Base-by-base conservation (phyloP, 2,797 vertebrate genomes). In the Pelochelys cantorii region DNA sequence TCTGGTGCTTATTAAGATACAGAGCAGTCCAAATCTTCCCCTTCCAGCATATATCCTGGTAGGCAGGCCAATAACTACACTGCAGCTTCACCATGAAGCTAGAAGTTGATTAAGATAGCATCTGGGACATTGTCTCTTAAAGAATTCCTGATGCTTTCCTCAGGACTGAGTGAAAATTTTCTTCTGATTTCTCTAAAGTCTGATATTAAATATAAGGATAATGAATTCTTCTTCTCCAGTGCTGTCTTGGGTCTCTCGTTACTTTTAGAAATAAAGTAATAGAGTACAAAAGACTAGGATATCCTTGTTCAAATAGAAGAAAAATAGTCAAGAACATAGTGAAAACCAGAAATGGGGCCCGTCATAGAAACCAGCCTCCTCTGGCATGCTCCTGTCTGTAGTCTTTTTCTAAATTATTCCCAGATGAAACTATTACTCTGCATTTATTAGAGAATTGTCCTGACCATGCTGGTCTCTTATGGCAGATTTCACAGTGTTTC, bases 1-100 rank as follows among this genome's bases (percentile, higher is more conserved):
- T 86, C 91, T 87, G 55, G 23, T 79, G n/a, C 59, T 84, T 94
- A 25, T 96, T 93, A 95, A 92, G 80, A 81, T 48, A 82, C 11
- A 48, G 86, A 87, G 85, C 53, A 93, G 85, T 71, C 48, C 55
- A 0, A 54, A 37, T 75, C 56, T 83, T 84, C 81, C 54, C 75
- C 53, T 29, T 56, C 77, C 77, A 11, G 34, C 18, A 23, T 80
- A 60, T 0, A 84, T 59, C 80, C 22, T 37, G 75, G 56, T 55
- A 79, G 18, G 23, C 74, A 75, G 71, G 57, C 56, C 81, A 83
- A 23, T 11, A 15, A 65, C 55, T 23, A 1, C n/a, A 18, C 25
- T 88, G 48, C 6, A n/a, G 57, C 53, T 29, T 34, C 29, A 12
- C 14, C 78, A 79, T 77, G 55, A 87, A 92, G 84, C 5, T 8